Base-by-base conservation (phyloP, 1,140 invertebrate genomes). In the Asbolus verrucosus region DNA sequence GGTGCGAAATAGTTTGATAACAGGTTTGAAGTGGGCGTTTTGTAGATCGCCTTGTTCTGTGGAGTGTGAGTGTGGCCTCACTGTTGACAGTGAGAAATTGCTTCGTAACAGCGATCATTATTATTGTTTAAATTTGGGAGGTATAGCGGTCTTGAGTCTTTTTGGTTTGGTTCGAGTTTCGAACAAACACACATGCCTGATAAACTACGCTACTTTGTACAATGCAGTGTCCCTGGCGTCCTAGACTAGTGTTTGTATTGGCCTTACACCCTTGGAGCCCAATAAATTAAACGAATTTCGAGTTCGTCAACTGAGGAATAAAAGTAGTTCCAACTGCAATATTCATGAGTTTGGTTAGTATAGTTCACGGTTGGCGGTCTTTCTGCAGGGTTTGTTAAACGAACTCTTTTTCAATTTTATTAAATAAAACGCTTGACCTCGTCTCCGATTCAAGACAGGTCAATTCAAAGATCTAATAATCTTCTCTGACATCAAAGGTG, bases 251-350 rank as follows among this genome's bases (percentile, higher is more conserved):
- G 46, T 54, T 54, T 54, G 46, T 54, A 54, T 54, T 54, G 46
- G 46, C 18, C 21, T 54, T 21, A 27, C 21, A 27, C 46, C 46
- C 19, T 13, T 14, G 18, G 9, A 54, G 46, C 46, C 6, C 46
- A 54, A 54, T 54, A 54, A 54, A 54, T 54, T 54, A 54, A 54
- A 54, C 46, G 46, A 54, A 54, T 54, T 54, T 54, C 46, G 27
- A 54, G 46, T 54, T 54, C 46, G 46, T 54, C 46, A 54, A 24
- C 19, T 21, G 33, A 2, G 33, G 33, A 5, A 4, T 36, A 13
- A 31, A 54, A 54, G 46, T 54, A 54, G 46, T 50, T 24, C n/a
- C 33, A 11, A 11, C 8, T 54, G 46, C 46, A 54, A 54, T 54
- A 54, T 54, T 54, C 46, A 54, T 54, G 46, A 54, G 21, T 54